These are phyloP conservation scores for Bedellia somnulentella DNA, from an alignment of 2,888 invertebrate genomes.

Conservation along the genomic window DNA sequence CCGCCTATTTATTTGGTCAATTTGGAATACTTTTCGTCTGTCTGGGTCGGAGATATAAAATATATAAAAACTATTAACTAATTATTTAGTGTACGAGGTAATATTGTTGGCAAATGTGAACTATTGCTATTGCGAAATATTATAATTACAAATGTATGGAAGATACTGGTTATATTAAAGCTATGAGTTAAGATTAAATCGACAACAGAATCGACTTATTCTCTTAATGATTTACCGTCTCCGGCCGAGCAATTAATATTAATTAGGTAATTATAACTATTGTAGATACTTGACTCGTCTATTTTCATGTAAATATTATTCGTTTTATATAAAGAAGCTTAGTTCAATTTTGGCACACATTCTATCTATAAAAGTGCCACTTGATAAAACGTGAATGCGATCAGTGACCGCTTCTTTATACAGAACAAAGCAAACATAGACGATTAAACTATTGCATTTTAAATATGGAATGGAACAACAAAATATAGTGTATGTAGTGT, in stretches of 20 bases:
- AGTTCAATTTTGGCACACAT: too few relatives aligned
- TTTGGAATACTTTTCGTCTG: too few relatives aligned
- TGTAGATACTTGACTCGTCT: slow-evolving; percentile 34
- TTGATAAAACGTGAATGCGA: too few relatives aligned
- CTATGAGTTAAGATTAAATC: slow-evolving; percentile 18
- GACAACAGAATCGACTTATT: not conserved
- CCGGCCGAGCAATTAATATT: slow-evolving; percentile 37
- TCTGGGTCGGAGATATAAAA: too few relatives aligned
- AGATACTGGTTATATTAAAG: slow-evolving; percentile 58
- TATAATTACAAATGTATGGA: slow-evolving; percentile 38
- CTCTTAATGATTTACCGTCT: too few relatives aligned
- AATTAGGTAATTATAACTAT: slow-evolving; percentile 43
- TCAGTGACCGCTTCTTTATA: too few relatives aligned
- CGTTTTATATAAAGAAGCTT: too few relatives aligned
- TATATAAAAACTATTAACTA: slow-evolving; percentile 10
- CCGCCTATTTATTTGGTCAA: too few relatives aligned
- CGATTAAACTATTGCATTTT: slow-evolving; percentile 55
- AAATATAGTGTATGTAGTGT: slow-evolving; percentile 52
- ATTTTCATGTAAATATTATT: slow-evolving; percentile 7
- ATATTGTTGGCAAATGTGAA: slow-evolving; percentile 38
- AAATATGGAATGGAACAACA: slow-evolving; percentile 52
- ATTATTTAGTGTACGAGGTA: slow-evolving; percentile 46
- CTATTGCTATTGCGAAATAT: slow-evolving; percentile 39
- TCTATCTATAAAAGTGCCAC: too few relatives aligned
- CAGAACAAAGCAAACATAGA: slow-evolving; percentile 16